These are phyloP conservation scores for Metallyticus violacea DNA, from an alignment of 2,888 invertebrate species.

Conservation along the genomic window DNA sequence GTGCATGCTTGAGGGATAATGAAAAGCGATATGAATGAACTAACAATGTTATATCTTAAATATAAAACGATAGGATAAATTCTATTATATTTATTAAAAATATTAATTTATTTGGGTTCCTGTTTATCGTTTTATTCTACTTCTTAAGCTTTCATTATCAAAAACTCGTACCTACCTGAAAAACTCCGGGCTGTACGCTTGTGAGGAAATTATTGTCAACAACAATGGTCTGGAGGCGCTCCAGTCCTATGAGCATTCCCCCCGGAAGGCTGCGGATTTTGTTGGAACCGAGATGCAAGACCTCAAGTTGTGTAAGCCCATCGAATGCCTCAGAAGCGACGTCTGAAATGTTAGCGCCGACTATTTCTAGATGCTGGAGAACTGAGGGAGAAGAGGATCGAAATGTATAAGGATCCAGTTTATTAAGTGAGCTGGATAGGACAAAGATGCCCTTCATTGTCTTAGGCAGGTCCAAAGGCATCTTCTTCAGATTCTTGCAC, in stretches of 20 bases:
- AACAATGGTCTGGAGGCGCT: background rate
- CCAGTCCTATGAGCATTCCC: background rate
- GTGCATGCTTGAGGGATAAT: no score
- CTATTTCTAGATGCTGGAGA: background rate
- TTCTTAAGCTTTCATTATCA: no score
- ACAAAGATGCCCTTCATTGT: background rate
- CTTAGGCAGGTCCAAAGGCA: background rate
- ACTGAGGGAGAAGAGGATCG: background rate
- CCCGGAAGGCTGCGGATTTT: background rate
- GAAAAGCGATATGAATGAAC: no score
- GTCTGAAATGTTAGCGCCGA: background rate
- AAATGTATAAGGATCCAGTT: background rate
- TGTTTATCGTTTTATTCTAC: no score
- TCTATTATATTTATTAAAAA: no score
- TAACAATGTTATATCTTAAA: no score
- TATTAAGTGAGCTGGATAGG: background rate
- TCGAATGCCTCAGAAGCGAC: background rate
- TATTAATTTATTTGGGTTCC: no score
- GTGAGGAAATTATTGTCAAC: background rate
- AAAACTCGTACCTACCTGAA: background rate
- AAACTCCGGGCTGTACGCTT: background rate
- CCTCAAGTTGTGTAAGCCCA: background rate
- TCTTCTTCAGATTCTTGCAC: background rate
- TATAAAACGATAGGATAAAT: no score
- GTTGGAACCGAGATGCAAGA: background rate